Conservation (phyloP, 2,888 invertebrate species). For the Mystacides longicornis region DNA sequence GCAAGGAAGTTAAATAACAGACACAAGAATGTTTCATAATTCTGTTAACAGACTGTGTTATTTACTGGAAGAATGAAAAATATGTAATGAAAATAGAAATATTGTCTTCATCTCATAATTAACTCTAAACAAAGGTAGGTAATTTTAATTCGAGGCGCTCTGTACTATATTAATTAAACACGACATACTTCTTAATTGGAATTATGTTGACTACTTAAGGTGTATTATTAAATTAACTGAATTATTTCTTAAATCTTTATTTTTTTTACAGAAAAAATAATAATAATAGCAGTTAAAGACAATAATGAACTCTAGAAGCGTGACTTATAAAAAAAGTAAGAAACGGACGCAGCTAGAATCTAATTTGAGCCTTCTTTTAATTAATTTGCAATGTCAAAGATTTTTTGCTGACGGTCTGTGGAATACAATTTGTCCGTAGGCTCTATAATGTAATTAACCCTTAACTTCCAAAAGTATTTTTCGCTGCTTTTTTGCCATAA, state of each 20-base stretch:
- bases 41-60: too few relatives aligned
- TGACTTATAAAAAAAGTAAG: background rate
- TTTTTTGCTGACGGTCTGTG: slow-evolving; percentile 2
- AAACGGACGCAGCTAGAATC: background rate
- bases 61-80: too few relatives aligned
- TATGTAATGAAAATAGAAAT: too few relatives aligned
- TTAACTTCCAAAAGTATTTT: background rate
- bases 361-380: slow-evolving; percentile 2
- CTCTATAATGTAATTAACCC: background rate
- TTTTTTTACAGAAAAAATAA: background rate
- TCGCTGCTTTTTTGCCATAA: background rate
- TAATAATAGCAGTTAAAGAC: background rate
- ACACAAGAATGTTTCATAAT: too few relatives aligned
- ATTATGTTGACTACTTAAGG: background rate
- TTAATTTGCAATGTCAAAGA: slow-evolving; percentile 1
- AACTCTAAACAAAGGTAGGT: background rate
- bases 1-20: too few relatives aligned
- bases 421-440: slow-evolving; percentile 1
- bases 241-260: background rate
- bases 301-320: background rate
- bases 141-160: background rate
- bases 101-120: background rate
- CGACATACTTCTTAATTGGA: slow-evolving; percentile 2
- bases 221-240: background rate
- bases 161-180: slow-evolving; percentile 1